Percentiles rank a stretch among this genome's conserved stretches.
Evolutionary conservation across 2,113 vertebrate species (phyloP).

Genomic region (Phyllostomus hastatus): DNA sequence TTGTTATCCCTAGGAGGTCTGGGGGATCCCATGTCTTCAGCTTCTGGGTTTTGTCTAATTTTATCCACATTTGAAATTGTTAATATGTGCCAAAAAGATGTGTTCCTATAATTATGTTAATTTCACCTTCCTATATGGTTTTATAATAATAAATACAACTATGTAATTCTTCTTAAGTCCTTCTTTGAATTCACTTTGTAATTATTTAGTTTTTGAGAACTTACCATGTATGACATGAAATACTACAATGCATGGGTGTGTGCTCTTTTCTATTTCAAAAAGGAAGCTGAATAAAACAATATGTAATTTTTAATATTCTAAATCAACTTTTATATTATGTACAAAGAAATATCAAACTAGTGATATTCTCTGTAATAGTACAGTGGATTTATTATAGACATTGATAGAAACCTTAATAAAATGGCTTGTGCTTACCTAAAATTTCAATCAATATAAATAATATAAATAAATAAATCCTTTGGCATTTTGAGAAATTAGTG

Average conservation of each 20-base stretch:
- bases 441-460: background rate
- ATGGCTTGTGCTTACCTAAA: background rate
- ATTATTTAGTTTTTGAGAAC: background rate
- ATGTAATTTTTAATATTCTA: background rate
- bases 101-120: background rate
- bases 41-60: background rate
- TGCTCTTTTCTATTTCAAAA: background rate
- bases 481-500: background rate
- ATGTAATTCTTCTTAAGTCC: background rate
- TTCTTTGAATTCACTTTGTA: background rate
- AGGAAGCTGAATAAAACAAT: background rate
- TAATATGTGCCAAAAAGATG: background rate
- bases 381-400: background rate
- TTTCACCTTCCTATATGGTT: background rate
- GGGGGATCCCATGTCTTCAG: background rate
- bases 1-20: background rate
- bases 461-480: background rate
- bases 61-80: background rate
- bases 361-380: background rate
- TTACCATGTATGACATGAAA: background rate
- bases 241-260: fast-evolving
- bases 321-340: background rate
- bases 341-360: background rate
- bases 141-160: background rate
- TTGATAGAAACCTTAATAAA: background rate